phyloP scores from a whole-genome alignment of 2,113 vertebrate species.

The Saiga tatarica region DNA sequence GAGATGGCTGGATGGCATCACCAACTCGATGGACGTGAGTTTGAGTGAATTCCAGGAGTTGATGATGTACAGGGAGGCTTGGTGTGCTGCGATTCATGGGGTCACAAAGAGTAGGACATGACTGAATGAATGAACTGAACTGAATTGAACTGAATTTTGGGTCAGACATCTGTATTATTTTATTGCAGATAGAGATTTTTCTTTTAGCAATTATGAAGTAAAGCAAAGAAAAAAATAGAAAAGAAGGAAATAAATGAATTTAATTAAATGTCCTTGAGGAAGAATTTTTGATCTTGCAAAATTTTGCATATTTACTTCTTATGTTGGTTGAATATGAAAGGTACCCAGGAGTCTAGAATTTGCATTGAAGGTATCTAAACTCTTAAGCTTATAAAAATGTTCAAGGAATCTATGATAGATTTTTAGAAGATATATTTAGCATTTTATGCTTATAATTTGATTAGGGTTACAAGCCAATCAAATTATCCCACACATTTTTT shows the following conservation, averaged over 20 bases:
- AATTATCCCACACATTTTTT: slow-evolving; percentile 40
- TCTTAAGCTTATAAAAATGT: slow-evolving; percentile 70
- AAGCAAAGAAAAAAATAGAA: neutral
- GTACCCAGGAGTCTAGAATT: slow-evolving; percentile 62
- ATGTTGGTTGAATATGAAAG: slow-evolving; percentile 45
- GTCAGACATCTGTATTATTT: neutral
- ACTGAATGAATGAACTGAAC: too few relatives aligned
- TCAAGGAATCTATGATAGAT: slow-evolving; percentile 30
- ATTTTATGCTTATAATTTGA: slow-evolving; percentile 63
- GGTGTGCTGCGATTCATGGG: too few relatives aligned
- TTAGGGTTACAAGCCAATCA: slow-evolving; percentile 57
- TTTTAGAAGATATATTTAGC: slow-evolving; percentile 62
- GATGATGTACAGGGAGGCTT: too few relatives aligned
- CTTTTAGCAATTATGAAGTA: slow-evolving; percentile 28
- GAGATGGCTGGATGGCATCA: too few relatives aligned
- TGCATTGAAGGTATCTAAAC: slow-evolving; percentile 61
- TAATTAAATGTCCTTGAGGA: slow-evolving; percentile 61
- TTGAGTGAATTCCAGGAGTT: too few relatives aligned
- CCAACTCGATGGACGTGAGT: rapidly evolving
- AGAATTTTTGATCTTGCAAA: slow-evolving; percentile 58
- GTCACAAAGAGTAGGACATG: rapidly evolving
- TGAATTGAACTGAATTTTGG: neutral
- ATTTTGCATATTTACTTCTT: slow-evolving; percentile 64
- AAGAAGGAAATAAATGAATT: neutral
- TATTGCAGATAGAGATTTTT: neutral